A percentile compares a stretch with the other conserved stretches of the same genome.
Conservation (phyloP, 2,888 invertebrate genomes). For the Chrysotoxum bicinctum region DNA sequence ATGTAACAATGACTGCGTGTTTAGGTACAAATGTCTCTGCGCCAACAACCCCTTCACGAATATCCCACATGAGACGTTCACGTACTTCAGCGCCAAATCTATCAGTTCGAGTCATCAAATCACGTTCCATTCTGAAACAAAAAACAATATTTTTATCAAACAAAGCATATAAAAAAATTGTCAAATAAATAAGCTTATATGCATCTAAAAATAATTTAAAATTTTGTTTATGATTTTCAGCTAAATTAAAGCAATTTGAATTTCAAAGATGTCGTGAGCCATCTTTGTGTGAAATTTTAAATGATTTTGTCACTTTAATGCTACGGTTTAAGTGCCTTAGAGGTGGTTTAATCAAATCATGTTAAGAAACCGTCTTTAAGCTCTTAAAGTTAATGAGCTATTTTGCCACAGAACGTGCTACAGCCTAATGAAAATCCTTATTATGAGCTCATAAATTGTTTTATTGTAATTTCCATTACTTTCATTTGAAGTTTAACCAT, state of each 20-base stretch:
- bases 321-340: not conserved
- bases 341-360: not conserved
- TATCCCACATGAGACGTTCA: conserved; percentile 93
- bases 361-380: not conserved
- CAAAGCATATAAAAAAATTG: not conserved
- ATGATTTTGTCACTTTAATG: not conserved
- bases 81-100: conserved; percentile 92
- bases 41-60: conserved; percentile 94
- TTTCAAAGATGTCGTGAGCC: not conserved
- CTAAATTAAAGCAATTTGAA: conserved; percentile 48
- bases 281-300: not conserved
- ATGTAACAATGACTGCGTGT: conserved; percentile 94
- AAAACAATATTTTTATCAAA: conserved; percentile 3
- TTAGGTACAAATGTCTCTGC: conserved; percentile 95
- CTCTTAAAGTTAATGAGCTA: conserved; percentile 30
- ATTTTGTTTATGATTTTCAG: conserved; percentile 77
- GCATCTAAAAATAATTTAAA: not conserved
- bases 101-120: conserved; percentile 88
- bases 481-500: not conserved
- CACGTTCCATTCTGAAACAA: conserved; percentile 84
- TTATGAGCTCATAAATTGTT: conserved; percentile 48
- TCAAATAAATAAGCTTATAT: not conserved
- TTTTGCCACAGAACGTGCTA: conserved; percentile 30
- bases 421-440: conserved; percentile 31
- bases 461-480: conserved; percentile 39